Percentiles rank a stretch among this genome's conserved stretches.
Evolutionary conservation across 2,888 invertebrate species (phyloP).

Genomic region (Ramazzottius varieornatus): DNA sequence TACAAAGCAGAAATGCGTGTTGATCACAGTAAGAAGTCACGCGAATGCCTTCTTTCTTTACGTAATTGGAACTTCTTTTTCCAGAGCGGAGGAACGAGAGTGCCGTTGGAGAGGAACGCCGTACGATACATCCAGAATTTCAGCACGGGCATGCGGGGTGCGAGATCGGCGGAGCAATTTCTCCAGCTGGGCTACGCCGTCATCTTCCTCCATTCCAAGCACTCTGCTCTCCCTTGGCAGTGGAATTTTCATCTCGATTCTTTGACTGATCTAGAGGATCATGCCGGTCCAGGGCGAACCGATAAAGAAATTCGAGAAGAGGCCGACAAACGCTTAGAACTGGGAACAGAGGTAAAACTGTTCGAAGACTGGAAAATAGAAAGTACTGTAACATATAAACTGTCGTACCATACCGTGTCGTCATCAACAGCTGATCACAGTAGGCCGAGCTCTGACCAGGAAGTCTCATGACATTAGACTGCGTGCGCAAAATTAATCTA

Average conservation of each 20-base stretch:
- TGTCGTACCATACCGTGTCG: no score
- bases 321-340: no score
- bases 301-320: neutral
- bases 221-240: slow-evolving; percentile 68
- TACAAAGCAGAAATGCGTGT: no score
- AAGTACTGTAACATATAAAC: no score
- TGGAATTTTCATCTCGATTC: slow-evolving; percentile 41
- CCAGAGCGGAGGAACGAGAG: slow-evolving; percentile 57
- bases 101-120: slow-evolving; percentile 82
- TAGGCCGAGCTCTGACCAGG: no score
- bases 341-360: no score
- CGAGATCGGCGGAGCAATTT: slow-evolving; percentile 82
- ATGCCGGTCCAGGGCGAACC: neutral
- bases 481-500: no score
- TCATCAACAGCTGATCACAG: no score
- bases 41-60: no score
- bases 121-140: slow-evolving; percentile 97
- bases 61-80: neutral
- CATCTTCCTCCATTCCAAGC: slow-evolving; percentile 67
- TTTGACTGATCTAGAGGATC: neutral
- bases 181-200: slow-evolving; percentile 52
- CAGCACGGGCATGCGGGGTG: slow-evolving; percentile 79
- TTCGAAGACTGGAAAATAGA: no score
- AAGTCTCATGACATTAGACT: no score
- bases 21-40: no score